Conservation (phyloP, 2,113 vertebrate species). For the Phylloscopus trochilus region DNA sequence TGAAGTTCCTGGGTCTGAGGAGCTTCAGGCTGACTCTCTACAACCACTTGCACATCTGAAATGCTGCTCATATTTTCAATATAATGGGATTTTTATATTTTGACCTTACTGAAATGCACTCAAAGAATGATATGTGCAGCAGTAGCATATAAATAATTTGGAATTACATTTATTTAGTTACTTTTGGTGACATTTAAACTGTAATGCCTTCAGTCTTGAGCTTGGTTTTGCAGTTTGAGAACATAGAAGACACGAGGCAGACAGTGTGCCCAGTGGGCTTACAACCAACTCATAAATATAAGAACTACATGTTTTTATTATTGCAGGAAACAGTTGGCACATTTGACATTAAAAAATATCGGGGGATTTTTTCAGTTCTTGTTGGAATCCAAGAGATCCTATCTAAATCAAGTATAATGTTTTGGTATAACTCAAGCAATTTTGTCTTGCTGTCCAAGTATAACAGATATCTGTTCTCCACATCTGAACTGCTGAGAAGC, state of each 20-base stretch:
- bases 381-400: background rate
- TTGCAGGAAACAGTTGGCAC: background rate
- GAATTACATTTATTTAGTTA: background rate
- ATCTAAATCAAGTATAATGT: background rate
- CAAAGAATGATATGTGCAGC: background rate
- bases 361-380: accelerated
- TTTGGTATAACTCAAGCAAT: background rate
- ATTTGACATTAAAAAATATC: background rate
- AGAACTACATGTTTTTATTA: background rate
- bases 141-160: background rate
- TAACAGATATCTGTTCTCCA: background rate
- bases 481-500: background rate
- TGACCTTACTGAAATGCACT: background rate
- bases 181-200: background rate
- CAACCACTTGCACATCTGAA: background rate
- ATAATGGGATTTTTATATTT: background rate
- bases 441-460: background rate
- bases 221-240: background rate
- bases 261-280: background rate
- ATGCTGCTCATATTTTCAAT: background rate
- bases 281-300: background rate
- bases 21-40: background rate
- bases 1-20: background rate
- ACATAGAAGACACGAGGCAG: background rate
- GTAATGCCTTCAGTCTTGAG: background rate